Evolutionary conservation across 1,140 invertebrate species (phyloP).

Genomic region (Zeugodacus cucurbitae): DNA sequence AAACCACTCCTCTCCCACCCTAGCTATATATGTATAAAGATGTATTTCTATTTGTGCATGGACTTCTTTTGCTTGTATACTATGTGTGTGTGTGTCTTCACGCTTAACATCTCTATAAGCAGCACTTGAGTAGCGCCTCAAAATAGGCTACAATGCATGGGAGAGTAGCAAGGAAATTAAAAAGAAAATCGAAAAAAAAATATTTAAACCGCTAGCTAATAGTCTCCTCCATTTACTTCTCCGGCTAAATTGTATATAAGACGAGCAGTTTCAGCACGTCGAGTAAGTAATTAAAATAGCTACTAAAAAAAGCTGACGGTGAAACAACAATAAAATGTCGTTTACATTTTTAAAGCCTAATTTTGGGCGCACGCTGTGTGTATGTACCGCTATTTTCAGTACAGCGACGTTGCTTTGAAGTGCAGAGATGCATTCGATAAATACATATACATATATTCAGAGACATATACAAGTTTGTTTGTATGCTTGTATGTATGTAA

Average conservation of each 20-base stretch:
- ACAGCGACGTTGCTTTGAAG: conserved; percentile 5
- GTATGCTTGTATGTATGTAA: not conserved
- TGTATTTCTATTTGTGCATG: not conserved
- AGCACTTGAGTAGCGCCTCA: conserved; percentile 30
- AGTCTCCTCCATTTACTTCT: not conserved
- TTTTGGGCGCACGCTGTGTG: not conserved
- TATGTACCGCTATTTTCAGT: not conserved
- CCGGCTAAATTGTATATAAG: not conserved
- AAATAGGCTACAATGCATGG: not conserved
- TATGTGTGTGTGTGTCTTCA: not conserved
- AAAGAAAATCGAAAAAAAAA: not conserved
- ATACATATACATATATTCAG: not conserved
- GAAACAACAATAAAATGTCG: not conserved
- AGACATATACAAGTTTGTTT: not conserved
- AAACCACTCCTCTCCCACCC: not conserved
- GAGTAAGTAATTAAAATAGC: conserved; percentile 9
- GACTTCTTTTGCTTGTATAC: not conserved
- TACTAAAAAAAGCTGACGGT: not conserved
- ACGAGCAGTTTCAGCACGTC: not conserved
- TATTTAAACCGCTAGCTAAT: not conserved
- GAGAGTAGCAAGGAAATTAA: not conserved
- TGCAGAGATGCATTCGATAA: not conserved
- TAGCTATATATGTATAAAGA: not conserved
- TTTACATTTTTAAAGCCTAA: not conserved
- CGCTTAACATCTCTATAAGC: not conserved